Base-by-base conservation (phyloP, 1,140 invertebrate species). In the Arion vulgaris region DNA sequence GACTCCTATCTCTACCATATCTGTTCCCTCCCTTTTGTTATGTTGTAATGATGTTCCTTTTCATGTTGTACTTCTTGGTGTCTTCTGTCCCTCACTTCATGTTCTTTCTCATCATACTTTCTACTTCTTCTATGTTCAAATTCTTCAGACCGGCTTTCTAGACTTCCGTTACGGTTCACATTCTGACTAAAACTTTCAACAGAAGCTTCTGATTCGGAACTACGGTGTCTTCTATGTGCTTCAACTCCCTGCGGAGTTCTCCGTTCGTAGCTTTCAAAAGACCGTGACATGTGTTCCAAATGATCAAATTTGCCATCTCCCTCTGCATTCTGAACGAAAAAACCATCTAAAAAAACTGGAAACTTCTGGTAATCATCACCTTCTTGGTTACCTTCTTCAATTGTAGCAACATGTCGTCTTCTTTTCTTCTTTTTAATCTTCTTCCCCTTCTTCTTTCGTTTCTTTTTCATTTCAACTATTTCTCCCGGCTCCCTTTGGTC, bases 321-420 rank as follows among this genome's bases (percentile, higher is more conserved):
- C n/a, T 39, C 79, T 81, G 49, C 80, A 81, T 81, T 71, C n/a
- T 81, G 80, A n/a, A 81, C 69, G 74, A 81, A 81, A 74, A 81
- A 81, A 0, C 69, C 80, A 74, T 66, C 80, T 19, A 81, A n/a
- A 69, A 74, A 81, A 0, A 71, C 53, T 1, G 80, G 80, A 39
- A 81, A 81, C 39, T 74, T 81, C 57, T 81, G 80, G 1, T 69
- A 81, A 51, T 81, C 71, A 36, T 81, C 80, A 72, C 74, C 71
- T 5, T 62, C 80, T 62, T 81, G 80, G 38, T 57, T 57, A 45
- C 80, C 80, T 41, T 81, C 80, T 39, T 81, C 80, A n/a, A 81
- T 81, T 4, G 80, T 81, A 39, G 80, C 80, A 38, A 81, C 80
- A 13, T 71, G n/a, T 74, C 62, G 41, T 1, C 32, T 73, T 74